Evolutionary conservation across 2,113 vertebrate genomes (phyloP).

Genomic region (Anseranas semipalmata): DNA sequence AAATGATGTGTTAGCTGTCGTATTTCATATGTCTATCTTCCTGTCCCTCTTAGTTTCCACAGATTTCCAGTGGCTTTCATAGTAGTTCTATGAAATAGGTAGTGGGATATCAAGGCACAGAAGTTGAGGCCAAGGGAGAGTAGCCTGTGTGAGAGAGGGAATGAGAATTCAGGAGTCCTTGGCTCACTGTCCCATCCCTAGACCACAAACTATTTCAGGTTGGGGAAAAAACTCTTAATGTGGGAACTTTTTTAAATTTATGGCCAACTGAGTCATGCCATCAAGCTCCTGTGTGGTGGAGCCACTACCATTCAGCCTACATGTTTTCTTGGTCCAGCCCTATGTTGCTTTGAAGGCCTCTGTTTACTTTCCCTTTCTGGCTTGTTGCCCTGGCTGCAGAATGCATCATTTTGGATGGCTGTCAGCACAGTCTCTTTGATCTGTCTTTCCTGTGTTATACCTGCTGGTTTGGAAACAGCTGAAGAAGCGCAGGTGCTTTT

Average conservation of each 20-base stretch:
- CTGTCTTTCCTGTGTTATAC: slow-evolving; percentile 18
- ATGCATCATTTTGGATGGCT: slow-evolving; percentile 31
- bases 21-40: not conserved
- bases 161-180: not conserved
- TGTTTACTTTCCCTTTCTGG: slow-evolving; percentile 40
- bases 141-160: not conserved
- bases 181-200: not conserved
- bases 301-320: not conserved
- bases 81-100: not conserved
- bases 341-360: not conserved
- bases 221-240: not conserved
- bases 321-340: slow-evolving; percentile 12
- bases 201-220: not conserved
- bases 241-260: not conserved
- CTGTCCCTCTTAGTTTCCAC: not conserved
- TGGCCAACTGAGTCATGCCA: not conserved
- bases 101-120: not conserved
- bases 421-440: slow-evolving; percentile 30
- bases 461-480: slow-evolving; percentile 18
- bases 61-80: not conserved
- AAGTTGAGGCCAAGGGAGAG: not conserved
- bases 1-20: not conserved
- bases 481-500: slow-evolving; percentile 11
- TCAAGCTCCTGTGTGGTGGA: not conserved
- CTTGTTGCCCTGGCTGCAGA: not conserved